These are phyloP conservation scores for Lateolabrax maculatus DNA, from an alignment of 2,797 vertebrate species.

Conservation along the genomic window DNA sequence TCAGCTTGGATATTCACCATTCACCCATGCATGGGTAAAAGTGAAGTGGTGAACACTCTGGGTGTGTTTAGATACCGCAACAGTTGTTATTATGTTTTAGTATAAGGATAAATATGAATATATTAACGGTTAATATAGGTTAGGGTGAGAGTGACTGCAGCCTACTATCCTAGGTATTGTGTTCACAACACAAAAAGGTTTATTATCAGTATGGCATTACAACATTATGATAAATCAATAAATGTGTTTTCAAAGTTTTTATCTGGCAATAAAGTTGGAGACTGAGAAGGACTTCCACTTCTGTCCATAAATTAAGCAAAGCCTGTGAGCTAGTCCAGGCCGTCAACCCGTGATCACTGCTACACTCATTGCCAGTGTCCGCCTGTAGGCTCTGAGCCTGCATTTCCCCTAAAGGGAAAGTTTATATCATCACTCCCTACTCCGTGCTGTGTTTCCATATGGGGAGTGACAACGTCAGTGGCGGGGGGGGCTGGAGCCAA, in stretches of 20 bases:
- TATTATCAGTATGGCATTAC: too few species aligned
- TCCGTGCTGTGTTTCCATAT: neutral
- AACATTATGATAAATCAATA: too few species aligned
- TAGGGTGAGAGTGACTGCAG: neutral
- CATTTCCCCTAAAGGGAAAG: too few species aligned
- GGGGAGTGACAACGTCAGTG: neutral
- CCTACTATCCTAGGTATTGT: constrained; percentile 2
- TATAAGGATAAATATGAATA: neutral
- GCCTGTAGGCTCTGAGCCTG: too few species aligned
- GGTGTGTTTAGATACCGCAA: constrained; percentile 1
- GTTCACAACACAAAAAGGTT: too few species aligned
- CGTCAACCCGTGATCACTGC: neutral
- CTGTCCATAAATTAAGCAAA: neutral
- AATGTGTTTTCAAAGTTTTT: constrained; percentile 5
- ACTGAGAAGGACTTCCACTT: neutral
- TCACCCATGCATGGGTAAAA: neutral
- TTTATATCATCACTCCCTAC: neutral
- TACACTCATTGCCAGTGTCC: neutral
- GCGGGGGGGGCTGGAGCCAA: too few species aligned
- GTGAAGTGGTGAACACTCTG: neutral
- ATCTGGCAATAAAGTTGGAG: neutral
- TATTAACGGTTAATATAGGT: neutral
- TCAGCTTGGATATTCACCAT: neutral
- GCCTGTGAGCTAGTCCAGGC: neutral
- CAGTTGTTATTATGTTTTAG: neutral